Conservation (phyloP, 2,888 invertebrate species). For the Rhynchonema sp. region DNA sequence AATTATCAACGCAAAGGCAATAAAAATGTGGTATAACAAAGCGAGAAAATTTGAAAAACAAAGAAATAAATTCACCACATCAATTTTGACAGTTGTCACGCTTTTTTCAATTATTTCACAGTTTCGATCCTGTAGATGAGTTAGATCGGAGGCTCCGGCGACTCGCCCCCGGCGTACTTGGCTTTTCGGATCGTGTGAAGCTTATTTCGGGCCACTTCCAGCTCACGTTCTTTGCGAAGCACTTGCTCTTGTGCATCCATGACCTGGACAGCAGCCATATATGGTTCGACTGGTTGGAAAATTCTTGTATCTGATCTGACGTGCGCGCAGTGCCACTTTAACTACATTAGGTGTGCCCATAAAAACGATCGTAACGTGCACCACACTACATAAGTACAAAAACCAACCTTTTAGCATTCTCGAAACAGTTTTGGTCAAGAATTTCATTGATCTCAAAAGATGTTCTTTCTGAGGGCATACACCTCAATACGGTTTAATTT, state of each 20-base stretch:
- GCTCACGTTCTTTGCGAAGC: constrained; percentile 72
- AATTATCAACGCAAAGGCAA: not conserved
- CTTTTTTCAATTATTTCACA: not conserved
- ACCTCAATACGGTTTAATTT: no score
- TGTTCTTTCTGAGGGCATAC: no score
- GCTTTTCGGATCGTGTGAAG: constrained; percentile 77
- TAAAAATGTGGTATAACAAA: not conserved
- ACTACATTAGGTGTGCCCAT: not conserved
- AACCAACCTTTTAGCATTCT: no score
- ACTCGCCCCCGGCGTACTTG: constrained; percentile 45
- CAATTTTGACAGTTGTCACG: not conserved
- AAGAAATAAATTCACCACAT: not conserved
- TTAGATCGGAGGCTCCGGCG: not conserved
- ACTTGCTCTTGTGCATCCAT: constrained; percentile 42
- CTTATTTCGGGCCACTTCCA: constrained; percentile 72
- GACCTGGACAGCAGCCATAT: no score
- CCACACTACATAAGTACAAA: not conserved
- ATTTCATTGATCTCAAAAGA: no score
- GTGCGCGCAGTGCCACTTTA: no score
- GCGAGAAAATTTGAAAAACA: not conserved
- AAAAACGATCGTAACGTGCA: not conserved
- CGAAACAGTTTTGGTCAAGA: no score
- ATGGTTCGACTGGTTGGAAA: no score
- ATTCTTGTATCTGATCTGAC: no score
- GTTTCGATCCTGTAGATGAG: not conserved